Conservation (phyloP, 2,113 vertebrate genomes). For the Mandrillus leucophaeus region DNA sequence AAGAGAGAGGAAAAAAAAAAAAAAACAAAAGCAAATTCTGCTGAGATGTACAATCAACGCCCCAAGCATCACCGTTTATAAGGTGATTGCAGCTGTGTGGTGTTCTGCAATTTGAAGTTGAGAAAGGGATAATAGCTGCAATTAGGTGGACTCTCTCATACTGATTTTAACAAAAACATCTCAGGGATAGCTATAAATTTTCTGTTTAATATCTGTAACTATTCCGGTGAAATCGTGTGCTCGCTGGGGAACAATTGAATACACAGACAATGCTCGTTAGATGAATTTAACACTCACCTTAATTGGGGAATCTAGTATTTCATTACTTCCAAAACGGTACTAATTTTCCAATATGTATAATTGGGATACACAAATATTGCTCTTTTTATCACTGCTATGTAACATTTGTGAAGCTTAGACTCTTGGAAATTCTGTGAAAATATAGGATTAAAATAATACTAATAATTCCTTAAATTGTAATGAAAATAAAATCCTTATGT, state of each 20-base stretch:
- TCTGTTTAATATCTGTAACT: conserved; percentile 11
- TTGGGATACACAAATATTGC: conserved; percentile 14
- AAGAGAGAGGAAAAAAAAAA: too few relatives aligned
- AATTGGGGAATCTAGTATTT: not conserved
- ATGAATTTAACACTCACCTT: conserved; percentile 25
- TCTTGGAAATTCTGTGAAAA: not conserved
- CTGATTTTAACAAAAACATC: not conserved
- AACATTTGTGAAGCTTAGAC: not conserved
- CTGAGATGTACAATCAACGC: not conserved
- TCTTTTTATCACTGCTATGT: not conserved
- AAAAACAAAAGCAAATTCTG: not conserved
- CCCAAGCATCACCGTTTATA: fast-evolving
- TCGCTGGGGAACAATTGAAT: not conserved
- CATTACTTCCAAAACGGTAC: conserved; percentile 51
- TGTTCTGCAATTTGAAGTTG: not conserved
- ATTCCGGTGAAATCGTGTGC: not conserved
- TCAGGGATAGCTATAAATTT: not conserved
- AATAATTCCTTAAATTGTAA: not conserved
- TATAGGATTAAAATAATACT: not conserved
- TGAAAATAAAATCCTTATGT: not conserved
- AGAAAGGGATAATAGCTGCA: not conserved
- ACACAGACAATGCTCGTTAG: not conserved
- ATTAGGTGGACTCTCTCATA: not conserved
- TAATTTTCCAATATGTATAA: not conserved
- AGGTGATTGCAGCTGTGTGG: not conserved